A percentile compares a stretch with the other conserved stretches of the same genome.
Evolutionary conservation across 2,113 vertebrate genomes (phyloP).

Genomic region (Festucalex cinctus): DNA sequence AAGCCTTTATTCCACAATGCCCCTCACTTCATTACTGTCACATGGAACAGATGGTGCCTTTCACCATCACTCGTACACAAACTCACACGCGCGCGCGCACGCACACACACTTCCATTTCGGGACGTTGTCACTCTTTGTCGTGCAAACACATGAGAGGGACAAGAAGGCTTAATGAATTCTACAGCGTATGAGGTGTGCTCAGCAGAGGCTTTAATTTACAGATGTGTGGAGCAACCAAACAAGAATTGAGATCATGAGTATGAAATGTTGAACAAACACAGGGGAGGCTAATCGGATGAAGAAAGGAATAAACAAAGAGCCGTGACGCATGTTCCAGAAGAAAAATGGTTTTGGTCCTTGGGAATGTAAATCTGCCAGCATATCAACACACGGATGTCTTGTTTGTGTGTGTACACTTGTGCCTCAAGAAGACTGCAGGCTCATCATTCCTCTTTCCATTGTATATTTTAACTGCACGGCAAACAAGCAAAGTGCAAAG

Average conservation of each 20-base stretch:
- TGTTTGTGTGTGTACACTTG: slow-evolving; percentile 5
- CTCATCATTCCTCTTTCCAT: slow-evolving; percentile 10
- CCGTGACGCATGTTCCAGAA: slow-evolving; percentile 51
- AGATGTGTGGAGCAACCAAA: slow-evolving; percentile 70
- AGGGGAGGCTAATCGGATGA: slow-evolving; percentile 67
- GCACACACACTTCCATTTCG: slow-evolving; percentile 33
- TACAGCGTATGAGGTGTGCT: slow-evolving; percentile 58
- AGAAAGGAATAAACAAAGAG: slow-evolving; percentile 65
- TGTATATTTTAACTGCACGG: slow-evolving; percentile 28
- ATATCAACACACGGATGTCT: slow-evolving; percentile 36
- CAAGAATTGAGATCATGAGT: slow-evolving; percentile 60
- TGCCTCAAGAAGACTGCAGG: slow-evolving; percentile 19
- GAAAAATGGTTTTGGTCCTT: slow-evolving; percentile 61
- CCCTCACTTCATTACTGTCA: slow-evolving; percentile 80
- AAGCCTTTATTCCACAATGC: slow-evolving; percentile 73
- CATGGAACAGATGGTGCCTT: slow-evolving; percentile 80
- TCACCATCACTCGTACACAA: slow-evolving; percentile 65
- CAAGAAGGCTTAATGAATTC: slow-evolving; percentile 67
- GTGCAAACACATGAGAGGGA: slow-evolving; percentile 32
- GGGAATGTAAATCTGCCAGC: slow-evolving; percentile 42
- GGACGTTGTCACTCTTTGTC: slow-evolving; percentile 49
- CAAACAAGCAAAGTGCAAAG: slow-evolving; percentile 24
- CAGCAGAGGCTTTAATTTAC: slow-evolving; percentile 69
- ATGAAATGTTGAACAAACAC: slow-evolving; percentile 70
- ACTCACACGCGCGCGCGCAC: slow-evolving; percentile 35